Base-by-base conservation (phyloP, 1,140 invertebrate genomes). In the Gonioctena quinquepunctata region DNA sequence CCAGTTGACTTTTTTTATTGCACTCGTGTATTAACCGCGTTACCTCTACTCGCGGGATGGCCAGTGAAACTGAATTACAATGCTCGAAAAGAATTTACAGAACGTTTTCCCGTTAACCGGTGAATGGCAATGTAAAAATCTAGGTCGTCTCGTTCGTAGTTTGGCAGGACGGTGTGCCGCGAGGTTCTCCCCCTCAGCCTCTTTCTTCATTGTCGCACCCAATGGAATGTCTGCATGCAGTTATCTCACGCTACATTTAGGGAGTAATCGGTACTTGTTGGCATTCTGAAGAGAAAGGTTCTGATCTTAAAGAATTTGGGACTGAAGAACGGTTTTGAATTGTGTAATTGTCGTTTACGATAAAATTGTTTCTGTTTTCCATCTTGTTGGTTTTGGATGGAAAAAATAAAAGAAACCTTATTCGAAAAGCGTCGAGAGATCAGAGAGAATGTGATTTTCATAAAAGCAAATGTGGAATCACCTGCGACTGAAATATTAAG, bases 71-170 rank as follows among this genome's bases (percentile, higher is more conserved):
- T 74, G 72, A 74, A 73, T 73, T 64, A 73, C 33, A 42, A 42
- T 42, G 13, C 16, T 42, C 33, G 33, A 42, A 42, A 73, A 62
- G 65, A 73, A 70, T 70, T 68, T 57, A 63, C 56, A 59, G 25
- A 59, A 66, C 49, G 69, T 69, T 74, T 74, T 74, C 72, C 72
- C 72, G 72, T 74, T 74, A 74, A 61, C 60, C 50, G 69, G 72
- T 74, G 72, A 74, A 74, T 74, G 72, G 72, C 66, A 64, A 62
- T 52, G 72, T 69, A 74, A 74, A 71, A 74, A 74, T 74, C 72
- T 74, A 71, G 72, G 72, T 74, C 72, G 72, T 52, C 52, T 62
- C 66, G 16, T 63, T 66, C 67, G 68, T 69, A 68, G 68, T 70
- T 74, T 71, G 72, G 61, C 28, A 63, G 61, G 16, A 26, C 18